Conservation (phyloP, 2,888 invertebrate species). For the Dichetophora obliterata region DNA sequence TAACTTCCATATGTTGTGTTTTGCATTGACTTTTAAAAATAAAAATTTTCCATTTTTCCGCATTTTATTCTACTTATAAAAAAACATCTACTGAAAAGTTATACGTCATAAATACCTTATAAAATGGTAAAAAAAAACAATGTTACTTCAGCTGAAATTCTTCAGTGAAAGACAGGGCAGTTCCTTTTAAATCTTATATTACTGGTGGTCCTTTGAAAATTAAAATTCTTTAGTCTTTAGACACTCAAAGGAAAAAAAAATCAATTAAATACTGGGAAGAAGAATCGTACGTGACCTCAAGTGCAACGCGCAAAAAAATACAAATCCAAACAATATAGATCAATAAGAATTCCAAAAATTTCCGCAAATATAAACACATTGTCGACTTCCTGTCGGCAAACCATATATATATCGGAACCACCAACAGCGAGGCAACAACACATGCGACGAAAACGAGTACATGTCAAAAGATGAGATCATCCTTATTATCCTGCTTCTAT, state of each 20-base stretch:
- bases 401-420: neutral
- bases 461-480: conserved; percentile 31
- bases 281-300: conserved; percentile 34
- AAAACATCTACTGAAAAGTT: too few relatives aligned
- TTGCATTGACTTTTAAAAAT: too few relatives aligned
- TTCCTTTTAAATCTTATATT: too few relatives aligned
- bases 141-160: too few relatives aligned
- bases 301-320: conserved; percentile 16
- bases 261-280: neutral
- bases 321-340: neutral
- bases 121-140: too few relatives aligned
- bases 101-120: too few relatives aligned
- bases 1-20: too few relatives aligned
- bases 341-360: conserved; percentile 22
- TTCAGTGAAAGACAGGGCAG: too few relatives aligned
- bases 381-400: conserved; percentile 30
- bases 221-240: too few relatives aligned
- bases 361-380: conserved; percentile 34
- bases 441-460: neutral
- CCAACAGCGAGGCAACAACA: conserved; percentile 20
- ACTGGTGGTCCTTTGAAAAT: conserved; percentile 14
- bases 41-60: too few relatives aligned
- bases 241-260: too few relatives aligned
- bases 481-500: conserved; percentile 19
- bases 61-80: too few relatives aligned